Evolutionary conservation across 2,888 invertebrate genomes (phyloP).

Genomic region (Teleiodes luculella): DNA sequence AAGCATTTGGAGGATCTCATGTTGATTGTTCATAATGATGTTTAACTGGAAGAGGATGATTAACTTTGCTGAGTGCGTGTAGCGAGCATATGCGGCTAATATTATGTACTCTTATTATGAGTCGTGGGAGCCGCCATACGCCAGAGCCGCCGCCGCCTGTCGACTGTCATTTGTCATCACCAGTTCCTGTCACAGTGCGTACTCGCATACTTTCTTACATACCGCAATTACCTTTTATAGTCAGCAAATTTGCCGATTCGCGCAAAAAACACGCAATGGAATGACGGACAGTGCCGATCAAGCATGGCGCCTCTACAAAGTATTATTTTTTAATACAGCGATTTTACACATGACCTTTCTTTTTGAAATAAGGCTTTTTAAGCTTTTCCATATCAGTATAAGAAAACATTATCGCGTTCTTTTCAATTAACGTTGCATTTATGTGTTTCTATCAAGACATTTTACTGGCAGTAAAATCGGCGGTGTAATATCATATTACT

Average conservation of each 20-base stretch:
- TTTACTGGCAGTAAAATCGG: constrained; percentile 29
- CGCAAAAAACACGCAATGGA: constrained; percentile 48
- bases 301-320: constrained; percentile 30
- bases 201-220: constrained; percentile 65
- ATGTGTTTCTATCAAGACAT: constrained; percentile 23
- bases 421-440: constrained; percentile 29
- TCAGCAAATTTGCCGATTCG: constrained; percentile 57
- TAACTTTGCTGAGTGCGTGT: constrained; percentile 18
- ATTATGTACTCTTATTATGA: constrained; percentile 60
- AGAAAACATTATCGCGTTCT: constrained; percentile 24
- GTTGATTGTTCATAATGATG: constrained; percentile 5
- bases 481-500: constrained; percentile 53
- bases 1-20: neutral
- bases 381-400: neutral
- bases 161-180: constrained; percentile 71
- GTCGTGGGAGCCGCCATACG: constrained; percentile 54
- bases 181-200: constrained; percentile 59
- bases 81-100: constrained; percentile 31
- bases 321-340: constrained; percentile 19
- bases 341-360: neutral
- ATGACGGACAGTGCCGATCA: constrained; percentile 50
- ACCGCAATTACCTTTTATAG: constrained; percentile 68
- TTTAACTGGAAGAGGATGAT: constrained; percentile 12
- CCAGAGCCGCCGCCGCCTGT: constrained; percentile 28
- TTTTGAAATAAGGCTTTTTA: neutral